Evolutionary conservation across 2,113 vertebrate genomes (phyloP).

Genomic region (Cephalopholis sonnerati): DNA sequence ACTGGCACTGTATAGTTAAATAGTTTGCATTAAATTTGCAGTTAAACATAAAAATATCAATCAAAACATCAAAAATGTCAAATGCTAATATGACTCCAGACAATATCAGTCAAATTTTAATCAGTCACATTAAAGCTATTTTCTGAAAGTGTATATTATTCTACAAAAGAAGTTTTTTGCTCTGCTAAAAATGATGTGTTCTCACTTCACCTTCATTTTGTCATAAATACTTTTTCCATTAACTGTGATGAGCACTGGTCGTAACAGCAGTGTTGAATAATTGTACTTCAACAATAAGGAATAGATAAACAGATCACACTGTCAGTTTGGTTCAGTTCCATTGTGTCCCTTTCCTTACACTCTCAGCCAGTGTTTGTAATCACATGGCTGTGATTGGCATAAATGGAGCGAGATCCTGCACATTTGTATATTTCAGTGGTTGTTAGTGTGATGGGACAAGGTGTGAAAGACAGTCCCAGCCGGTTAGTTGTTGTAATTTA

Average conservation of each 20-base stretch:
- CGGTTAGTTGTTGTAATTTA: constrained; percentile 67
- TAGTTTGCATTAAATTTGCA: background rate
- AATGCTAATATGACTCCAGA: background rate
- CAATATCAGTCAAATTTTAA: background rate
- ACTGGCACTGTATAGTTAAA: too few relatives aligned
- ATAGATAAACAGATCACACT: background rate
- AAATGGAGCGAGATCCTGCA: constrained; percentile 53
- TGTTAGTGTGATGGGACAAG: constrained; percentile 64
- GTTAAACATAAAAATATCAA: background rate
- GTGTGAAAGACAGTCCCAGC: constrained; percentile 69
- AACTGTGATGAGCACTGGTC: background rate
- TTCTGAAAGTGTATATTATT: background rate
- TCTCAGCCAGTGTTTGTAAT: constrained; percentile 50
- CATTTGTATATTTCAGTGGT: constrained; percentile 65
- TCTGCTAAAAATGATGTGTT: background rate
- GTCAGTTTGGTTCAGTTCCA: constrained; percentile 2
- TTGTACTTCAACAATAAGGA: background rate
- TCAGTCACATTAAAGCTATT: background rate
- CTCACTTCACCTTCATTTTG: background rate
- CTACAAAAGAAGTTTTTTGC: background rate
- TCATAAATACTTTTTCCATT: background rate
- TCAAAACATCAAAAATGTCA: background rate
- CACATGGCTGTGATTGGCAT: constrained; percentile 49
- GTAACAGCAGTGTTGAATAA: background rate
- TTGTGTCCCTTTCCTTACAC: constrained; percentile 19